A percentile compares a stretch with the other conserved stretches of the same genome.
Evolutionary conservation across 2,113 vertebrate genomes (phyloP).

Genomic region (Pluvialis apricaria): DNA sequence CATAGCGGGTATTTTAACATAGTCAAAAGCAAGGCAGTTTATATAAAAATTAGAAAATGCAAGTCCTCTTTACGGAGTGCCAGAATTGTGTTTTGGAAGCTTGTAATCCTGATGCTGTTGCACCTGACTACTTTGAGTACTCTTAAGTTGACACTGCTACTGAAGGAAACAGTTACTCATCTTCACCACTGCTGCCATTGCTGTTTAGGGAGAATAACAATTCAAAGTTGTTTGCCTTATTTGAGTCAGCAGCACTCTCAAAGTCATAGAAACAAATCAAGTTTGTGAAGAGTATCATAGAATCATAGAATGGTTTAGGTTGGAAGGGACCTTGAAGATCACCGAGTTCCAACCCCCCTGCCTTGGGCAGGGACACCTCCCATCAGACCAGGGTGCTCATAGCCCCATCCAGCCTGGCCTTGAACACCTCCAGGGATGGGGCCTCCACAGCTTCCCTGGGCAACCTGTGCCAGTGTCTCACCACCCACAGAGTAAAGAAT

Average conservation of each 20-base stretch:
- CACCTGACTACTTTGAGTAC: not conserved
- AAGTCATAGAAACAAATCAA: not conserved
- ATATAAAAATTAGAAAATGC: not conserved
- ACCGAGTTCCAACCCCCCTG: too few relatives aligned
- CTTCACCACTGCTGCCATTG: not conserved
- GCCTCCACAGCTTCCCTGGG: too few relatives aligned
- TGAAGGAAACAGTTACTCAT: not conserved
- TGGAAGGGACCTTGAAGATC: too few relatives aligned
- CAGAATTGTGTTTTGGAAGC: not conserved
- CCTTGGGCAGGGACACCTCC: too few relatives aligned
- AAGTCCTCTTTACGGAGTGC: not conserved
- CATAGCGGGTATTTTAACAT: not conserved
- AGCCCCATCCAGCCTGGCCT: too few relatives aligned
- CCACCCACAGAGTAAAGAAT: too few relatives aligned
- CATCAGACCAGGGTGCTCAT: too few relatives aligned
- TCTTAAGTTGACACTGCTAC: not conserved
- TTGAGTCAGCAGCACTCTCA: not conserved
- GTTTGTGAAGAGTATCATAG: not conserved
- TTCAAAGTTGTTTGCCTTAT: not conserved
- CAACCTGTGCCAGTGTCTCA: too few relatives aligned
- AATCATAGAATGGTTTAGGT: too few relatives aligned
- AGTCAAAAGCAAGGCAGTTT: not conserved
- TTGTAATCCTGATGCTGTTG: not conserved
- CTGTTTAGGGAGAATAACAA: not conserved
- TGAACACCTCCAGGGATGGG: too few relatives aligned